phyloP scores from a whole-genome alignment of 2,797 vertebrate genomes.

The Sebastes itinus region DNA sequence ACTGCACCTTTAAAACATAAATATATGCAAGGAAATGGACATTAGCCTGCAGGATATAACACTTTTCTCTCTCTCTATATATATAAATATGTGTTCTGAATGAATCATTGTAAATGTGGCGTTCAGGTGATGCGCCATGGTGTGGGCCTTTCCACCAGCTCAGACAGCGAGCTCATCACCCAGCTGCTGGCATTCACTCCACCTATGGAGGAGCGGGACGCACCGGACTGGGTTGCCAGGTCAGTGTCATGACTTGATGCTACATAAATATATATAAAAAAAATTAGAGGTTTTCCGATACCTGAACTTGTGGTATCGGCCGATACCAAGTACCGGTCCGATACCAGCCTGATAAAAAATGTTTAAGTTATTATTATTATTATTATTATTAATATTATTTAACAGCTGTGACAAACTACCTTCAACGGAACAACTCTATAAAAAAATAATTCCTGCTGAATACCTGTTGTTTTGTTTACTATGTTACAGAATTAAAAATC shows the following conservation, averaged over 20 bases:
- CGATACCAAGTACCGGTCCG: too few species aligned
- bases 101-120: neutral
- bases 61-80: too few species aligned
- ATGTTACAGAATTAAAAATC: constrained; percentile 91
- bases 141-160: constrained; percentile 96
- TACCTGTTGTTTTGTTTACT: neutral
- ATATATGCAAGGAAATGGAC: neutral
- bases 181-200: constrained; percentile 96
- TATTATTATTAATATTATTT: neutral
- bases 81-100: neutral
- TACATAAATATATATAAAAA: neutral
- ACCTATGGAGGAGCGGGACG: constrained; percentile 90
- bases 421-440: too few species aligned
- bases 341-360: too few species aligned
- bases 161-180: constrained; percentile 97
- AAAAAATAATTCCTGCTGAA: too few species aligned
- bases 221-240: constrained; percentile 98
- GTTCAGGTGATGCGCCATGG: constrained; percentile 94
- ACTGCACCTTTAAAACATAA: neutral
- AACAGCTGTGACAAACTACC: too few species aligned
- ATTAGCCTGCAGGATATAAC: neutral
- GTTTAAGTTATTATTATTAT: too few species aligned
- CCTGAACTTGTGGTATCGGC: too few species aligned
- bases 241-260: constrained; percentile 49
- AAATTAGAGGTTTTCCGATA: neutral